Evolutionary conservation across 2,113 vertebrate genomes (phyloP), one percentile per base, ranked within the genome.

Genomic region (Ochotona princeps): DNA sequence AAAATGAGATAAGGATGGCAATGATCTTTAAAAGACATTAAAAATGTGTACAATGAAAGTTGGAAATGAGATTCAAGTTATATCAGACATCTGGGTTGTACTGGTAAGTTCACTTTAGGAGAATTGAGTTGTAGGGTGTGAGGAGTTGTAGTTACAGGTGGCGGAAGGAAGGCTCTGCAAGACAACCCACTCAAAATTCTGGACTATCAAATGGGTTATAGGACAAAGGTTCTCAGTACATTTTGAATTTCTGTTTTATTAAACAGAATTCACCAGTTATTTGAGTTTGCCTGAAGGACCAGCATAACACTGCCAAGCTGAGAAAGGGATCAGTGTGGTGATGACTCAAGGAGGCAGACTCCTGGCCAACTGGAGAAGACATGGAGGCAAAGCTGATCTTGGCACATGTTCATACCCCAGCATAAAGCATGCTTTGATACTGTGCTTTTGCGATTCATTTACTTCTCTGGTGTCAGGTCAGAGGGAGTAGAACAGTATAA

Each of bases 331-430:
- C 1, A 5, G 14, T 63, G 0, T 35, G 49, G 38, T 73, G 88
- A 74, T 30, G 57, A 17, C 2, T 49, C 76, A 38, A 72, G 54
- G 61, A 11, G 15, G 61, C 26, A 60, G 51, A 70, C 12, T 60
- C 63, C 14, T 1, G 23, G 25, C 49, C 44, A 14, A 20, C 5
- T 6, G 4, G 75, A 74, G 28, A 76, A 73, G 14, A 4, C 51
- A 44, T 30, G 38, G 5, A 85, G 20, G 44, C 57, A 63, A 14
- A 18, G 3, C 2, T 21, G 8, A 6, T 57, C 14, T 28, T 60
- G n/a, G 28, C 6, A 1, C 30, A 7, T 18, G 8, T 8, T 78
- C 11, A 54, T 4, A 0, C 2, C 21, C 17, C 44, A 5, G 76
- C 54, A 60, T 15, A 54, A 70, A 61, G 28, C 20, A 13, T 47